A percentile compares a stretch with the other conserved stretches of the same genome.
Evolutionary conservation across 1,140 invertebrate genomes (phyloP).

Genomic region (Caenorhabditis briggsae): DNA sequence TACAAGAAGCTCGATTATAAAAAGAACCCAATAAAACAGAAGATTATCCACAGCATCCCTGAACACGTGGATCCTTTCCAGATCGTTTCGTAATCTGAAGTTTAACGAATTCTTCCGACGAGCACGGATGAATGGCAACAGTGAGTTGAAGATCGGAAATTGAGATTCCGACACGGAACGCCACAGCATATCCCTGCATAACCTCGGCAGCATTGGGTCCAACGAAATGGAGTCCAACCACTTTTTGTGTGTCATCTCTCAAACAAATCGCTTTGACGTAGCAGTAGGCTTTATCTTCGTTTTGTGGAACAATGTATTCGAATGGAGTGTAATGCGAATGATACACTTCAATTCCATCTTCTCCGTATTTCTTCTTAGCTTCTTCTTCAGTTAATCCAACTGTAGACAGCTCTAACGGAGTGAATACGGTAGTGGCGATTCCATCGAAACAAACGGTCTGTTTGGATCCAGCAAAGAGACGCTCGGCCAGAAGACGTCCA

Average conservation of each 20-base stretch:
- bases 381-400: constrained; percentile 93
- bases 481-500: constrained; percentile 29
- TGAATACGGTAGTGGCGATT: constrained; percentile 96
- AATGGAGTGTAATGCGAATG: constrained; percentile 57
- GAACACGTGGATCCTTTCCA: constrained; percentile 59
- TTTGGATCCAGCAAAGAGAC: constrained; percentile 42
- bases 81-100: constrained; percentile 71
- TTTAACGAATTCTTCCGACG: constrained; percentile 74
- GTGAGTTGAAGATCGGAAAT: constrained; percentile 64
- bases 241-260: constrained; percentile 52
- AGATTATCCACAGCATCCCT: constrained; percentile 73
- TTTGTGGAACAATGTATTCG: constrained; percentile 57
- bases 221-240: constrained; percentile 72
- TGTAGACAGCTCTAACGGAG: constrained; percentile 93
- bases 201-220: constrained; percentile 74
- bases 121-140: constrained; percentile 74
- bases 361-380: constrained; percentile 83
- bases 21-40: too few relatives aligned
- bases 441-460: constrained; percentile 86
- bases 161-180: constrained; percentile 67
- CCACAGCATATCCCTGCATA: constrained; percentile 72
- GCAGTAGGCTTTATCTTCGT: constrained; percentile 17
- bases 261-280: constrained; percentile 59
- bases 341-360: constrained; percentile 84
- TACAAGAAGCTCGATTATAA: too few relatives aligned